Base-by-base conservation (phyloP, 2,888 invertebrate genomes). In the Labia minor region DNA sequence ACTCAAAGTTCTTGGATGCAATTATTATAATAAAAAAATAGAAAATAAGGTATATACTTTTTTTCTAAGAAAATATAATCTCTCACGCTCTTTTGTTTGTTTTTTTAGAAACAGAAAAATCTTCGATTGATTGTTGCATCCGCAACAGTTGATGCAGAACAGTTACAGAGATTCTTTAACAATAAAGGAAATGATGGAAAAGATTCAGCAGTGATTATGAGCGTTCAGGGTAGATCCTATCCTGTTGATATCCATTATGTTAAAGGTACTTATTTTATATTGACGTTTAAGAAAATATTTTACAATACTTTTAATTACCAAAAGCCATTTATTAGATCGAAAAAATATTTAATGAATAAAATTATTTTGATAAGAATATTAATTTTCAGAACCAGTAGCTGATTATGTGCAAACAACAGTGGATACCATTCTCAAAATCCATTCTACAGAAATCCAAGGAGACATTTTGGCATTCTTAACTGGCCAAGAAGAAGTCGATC, bases 131-230 rank as follows among this genome's bases (percentile, higher is more conserved):
- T 99, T 1, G 86, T 99, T 21, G 91, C 95, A 0, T 98, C 98
- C 0, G 98, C 98, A 0, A 98, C 98, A 0, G 86, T 97, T 73
- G 95, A 99, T 77, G 97, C 96, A 0, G 89, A 92, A 75, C 88
- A 90, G 71, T 80, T 94, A 11, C 83, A 84, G 62, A 83, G 88
- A 69, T 94, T 90, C 78, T 94, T 94, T 75, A 88, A 89, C 78
- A 74, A 73, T 3, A 78, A 78, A 71, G 76, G 79, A 70, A 73
- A 75, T 11, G n/a, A n/a, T n/a, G 73, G 76, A 1, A 82, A 84
- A 72, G 86, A 88, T 71, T 86, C 90, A 0, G 86, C 95, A 0
- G 84, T 86, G 0, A 88, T 95, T 65, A 80, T 99, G 75, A 89
- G 90, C 1, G 88, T 98, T 69, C 90, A 93, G 73, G 97, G 97